These are phyloP conservation scores for Pelosia muscerda DNA, from an alignment of 2,888 invertebrate genomes.

Conservation along the genomic window DNA sequence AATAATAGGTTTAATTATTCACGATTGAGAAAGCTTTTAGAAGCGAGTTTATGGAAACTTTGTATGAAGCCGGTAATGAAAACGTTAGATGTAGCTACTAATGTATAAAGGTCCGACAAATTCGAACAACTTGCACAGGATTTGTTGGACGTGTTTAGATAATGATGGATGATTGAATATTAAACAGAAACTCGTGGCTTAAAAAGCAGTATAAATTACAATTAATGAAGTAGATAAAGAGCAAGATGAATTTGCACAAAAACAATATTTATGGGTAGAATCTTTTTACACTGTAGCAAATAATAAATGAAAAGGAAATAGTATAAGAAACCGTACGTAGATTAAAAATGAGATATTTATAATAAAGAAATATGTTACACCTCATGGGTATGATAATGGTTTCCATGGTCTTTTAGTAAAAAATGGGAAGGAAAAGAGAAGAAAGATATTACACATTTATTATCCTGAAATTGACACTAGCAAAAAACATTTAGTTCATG, in stretches of 20 bases:
- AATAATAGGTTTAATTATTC: constrained; percentile 81
- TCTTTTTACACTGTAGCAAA: neutral
- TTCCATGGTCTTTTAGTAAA: no score
- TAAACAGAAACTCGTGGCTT: constrained; percentile 23
- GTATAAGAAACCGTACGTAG: neutral
- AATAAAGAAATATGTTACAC: neutral
- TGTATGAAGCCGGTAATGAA: constrained; percentile 71
- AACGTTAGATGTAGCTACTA: constrained; percentile 56
- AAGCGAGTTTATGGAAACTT: constrained; percentile 68
- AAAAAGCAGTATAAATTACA: constrained; percentile 20
- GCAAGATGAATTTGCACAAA: neutral
- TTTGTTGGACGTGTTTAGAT: constrained; percentile 56
- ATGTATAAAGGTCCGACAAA: constrained; percentile 55
- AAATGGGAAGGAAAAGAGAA: neutral
- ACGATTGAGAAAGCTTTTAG: constrained; percentile 77
- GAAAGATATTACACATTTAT: no score
- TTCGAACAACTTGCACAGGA: constrained; percentile 44
- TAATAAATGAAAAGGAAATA: neutral
- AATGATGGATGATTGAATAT: constrained; percentile 57
- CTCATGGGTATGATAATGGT: no score
- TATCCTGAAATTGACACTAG: neutral
- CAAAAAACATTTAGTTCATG: neutral
- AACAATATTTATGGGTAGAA: constrained; percentile 1
- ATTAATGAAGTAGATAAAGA: constrained; percentile 9
- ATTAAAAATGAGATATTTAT: neutral